phyloP scores from a whole-genome alignment of 2,113 vertebrate genomes.

The Apus apus region DNA sequence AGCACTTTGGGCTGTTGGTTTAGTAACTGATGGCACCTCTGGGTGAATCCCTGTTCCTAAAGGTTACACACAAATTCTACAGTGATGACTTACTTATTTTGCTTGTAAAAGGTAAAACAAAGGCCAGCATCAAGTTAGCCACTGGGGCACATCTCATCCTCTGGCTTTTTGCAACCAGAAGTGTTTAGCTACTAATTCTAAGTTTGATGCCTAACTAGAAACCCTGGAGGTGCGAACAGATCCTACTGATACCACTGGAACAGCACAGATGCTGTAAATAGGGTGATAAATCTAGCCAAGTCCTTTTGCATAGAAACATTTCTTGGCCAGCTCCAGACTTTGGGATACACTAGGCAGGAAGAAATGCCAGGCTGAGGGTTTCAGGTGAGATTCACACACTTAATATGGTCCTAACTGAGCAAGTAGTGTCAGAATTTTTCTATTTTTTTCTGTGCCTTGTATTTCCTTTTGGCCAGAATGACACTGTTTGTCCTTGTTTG shows the following conservation, averaged over 20 bases:
- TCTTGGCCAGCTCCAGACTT: background rate
- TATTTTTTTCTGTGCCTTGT: background rate
- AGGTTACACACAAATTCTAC: background rate
- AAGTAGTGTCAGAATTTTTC: background rate
- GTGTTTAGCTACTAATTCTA: background rate
- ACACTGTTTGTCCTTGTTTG: background rate
- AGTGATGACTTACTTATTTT: background rate
- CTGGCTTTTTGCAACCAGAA: background rate
- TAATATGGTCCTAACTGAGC: background rate
- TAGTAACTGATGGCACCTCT: background rate
- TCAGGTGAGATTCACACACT: background rate
- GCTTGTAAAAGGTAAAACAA: background rate
- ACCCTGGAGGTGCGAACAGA: background rate
- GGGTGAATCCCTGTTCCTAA: background rate
- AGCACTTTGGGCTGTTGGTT: background rate
- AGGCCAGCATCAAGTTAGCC: background rate
- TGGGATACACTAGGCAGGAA: background rate
- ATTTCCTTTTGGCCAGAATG: background rate
- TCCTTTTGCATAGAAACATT: background rate
- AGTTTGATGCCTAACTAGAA: background rate
- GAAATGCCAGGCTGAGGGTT: background rate
- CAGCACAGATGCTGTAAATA: background rate
- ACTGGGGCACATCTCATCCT: background rate
- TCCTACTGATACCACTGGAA: background rate
- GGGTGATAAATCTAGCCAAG: background rate